Percentiles rank a stretch among this genome's conserved stretches.
Conservation (phyloP, 1,140 invertebrate genomes). For the Drosophila dunni region DNA sequence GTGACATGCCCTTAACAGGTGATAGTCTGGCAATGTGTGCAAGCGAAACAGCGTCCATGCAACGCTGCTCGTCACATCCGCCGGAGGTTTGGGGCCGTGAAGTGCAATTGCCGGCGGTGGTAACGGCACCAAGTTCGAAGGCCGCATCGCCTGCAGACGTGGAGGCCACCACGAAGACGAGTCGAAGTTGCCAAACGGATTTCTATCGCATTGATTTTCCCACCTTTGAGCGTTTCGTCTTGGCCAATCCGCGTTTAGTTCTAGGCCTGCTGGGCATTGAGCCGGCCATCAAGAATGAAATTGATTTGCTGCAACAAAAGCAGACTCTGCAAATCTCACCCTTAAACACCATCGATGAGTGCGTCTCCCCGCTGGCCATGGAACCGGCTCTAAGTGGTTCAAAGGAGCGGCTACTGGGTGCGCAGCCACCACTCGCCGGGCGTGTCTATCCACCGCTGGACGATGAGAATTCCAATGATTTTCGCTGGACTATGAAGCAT, state of each 20-base stretch:
- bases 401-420: conserved; percentile 58
- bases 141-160: conserved; percentile 31
- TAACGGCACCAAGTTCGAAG: conserved; percentile 57
- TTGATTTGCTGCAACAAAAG: conserved; percentile 78
- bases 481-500: conserved; percentile 80
- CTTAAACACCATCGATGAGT: conserved; percentile 78
- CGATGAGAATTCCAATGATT: conserved; percentile 80
- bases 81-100: conserved; percentile 88
- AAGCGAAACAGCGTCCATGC: conserved; percentile 59
- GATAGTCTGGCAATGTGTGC: conserved; percentile 33
- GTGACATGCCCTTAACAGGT: conserved; percentile 38
- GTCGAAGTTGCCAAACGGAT: conserved; percentile 76
- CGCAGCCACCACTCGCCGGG: conserved; percentile 16
- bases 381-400: conserved; percentile 54
- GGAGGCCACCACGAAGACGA: conserved; percentile 45
- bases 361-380: conserved; percentile 64
- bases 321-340: conserved; percentile 77
- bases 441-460: conserved; percentile 66
- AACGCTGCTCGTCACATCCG: conserved; percentile 91
- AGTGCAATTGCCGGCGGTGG: conserved; percentile 56
- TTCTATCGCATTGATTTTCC: conserved; percentile 80
- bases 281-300: conserved; percentile 73
- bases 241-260: conserved; percentile 81
- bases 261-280: conserved; percentile 80
- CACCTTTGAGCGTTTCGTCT: conserved; percentile 76